Evolutionary conservation across 1,140 invertebrate species (phyloP).

Genomic region (Drosophila punjabiensis): DNA sequence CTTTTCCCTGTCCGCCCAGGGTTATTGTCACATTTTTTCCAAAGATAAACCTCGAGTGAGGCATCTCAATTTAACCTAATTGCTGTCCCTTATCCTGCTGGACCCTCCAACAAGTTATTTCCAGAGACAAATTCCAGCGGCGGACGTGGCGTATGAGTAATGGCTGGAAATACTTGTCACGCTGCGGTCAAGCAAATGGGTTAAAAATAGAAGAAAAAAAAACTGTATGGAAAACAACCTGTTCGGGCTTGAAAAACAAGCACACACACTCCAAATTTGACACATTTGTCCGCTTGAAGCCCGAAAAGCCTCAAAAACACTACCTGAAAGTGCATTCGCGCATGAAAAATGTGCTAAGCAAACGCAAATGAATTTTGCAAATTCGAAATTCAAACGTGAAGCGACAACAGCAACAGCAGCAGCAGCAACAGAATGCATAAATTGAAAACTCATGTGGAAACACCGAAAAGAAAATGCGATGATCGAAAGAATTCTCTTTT

Average conservation of each 20-base stretch:
- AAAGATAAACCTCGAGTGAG: conserved; percentile 32
- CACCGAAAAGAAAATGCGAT: conserved; percentile 34
- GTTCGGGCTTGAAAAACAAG: conserved; percentile 22
- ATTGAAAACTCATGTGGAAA: conserved; percentile 53
- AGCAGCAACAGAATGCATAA: conserved; percentile 33
- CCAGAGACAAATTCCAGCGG: conserved; percentile 28
- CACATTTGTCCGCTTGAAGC: conserved; percentile 54
- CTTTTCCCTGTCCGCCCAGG: no score
- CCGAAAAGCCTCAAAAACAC: conserved; percentile 35
- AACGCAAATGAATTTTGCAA: conserved; percentile 77
- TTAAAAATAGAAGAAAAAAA: background rate
- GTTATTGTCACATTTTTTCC: conserved; percentile 52
- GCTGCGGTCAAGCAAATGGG: conserved; percentile 37
- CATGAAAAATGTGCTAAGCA: conserved; percentile 76
- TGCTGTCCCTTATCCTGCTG: conserved; percentile 63
- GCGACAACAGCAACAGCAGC: conserved; percentile 59
- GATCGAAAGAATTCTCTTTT: conserved; percentile 50
- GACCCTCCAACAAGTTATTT: conserved; percentile 43
- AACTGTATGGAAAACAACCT: conserved; percentile 32
- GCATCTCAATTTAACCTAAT: conserved; percentile 70
- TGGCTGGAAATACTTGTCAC: conserved; percentile 57
- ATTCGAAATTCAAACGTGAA: conserved; percentile 73
- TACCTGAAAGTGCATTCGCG: conserved; percentile 60
- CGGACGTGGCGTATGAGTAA: conserved; percentile 63
- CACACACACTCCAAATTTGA: conserved; percentile 48